Percentiles rank a stretch among this genome's conserved stretches.
These are phyloP conservation scores for Diplazon laetatorius DNA, from an alignment of 2,888 invertebrate species.

Conservation along the genomic window DNA sequence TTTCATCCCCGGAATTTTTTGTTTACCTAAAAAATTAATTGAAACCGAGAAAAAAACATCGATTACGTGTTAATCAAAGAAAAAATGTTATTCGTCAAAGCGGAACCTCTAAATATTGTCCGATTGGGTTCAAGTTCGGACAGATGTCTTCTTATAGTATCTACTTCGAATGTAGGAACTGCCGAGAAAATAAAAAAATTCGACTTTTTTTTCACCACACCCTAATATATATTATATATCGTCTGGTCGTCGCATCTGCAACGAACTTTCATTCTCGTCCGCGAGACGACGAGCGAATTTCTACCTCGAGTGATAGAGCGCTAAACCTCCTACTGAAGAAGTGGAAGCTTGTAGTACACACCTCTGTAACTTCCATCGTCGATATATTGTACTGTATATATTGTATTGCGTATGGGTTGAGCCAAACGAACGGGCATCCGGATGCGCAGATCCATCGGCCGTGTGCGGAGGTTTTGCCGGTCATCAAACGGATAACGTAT, in stretches of 20 bases:
- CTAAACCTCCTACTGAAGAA: conserved; percentile 50
- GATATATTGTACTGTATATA: conserved; percentile 27
- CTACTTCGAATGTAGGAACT: too few species aligned
- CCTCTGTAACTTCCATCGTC: conserved; percentile 34
- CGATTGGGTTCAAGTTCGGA: too few species aligned
- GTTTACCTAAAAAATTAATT: too few species aligned
- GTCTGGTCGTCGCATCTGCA: background rate
- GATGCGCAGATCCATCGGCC: conserved; percentile 13
- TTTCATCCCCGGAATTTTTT: too few species aligned
- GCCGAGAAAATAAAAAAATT: too few species aligned
- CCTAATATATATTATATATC: too few species aligned
- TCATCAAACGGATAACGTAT: conserved; percentile 67
- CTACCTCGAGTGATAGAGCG: conserved; percentile 48
- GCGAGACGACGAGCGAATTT: conserved; percentile 42
- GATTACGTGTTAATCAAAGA: too few species aligned
- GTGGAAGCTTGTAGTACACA: conserved; percentile 27
- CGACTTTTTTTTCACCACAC: too few species aligned
- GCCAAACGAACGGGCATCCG: conserved; percentile 19
- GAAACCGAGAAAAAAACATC: too few species aligned
- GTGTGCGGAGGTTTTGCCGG: conserved; percentile 45
- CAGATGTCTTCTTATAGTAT: too few species aligned
- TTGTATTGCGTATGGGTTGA: background rate
- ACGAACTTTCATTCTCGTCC: conserved; percentile 47
- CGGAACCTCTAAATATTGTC: too few species aligned
- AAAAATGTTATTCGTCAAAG: too few species aligned